Evolutionary conservation across 1,140 invertebrate genomes (phyloP).

Genomic region (Euwallacea fornicatus): DNA sequence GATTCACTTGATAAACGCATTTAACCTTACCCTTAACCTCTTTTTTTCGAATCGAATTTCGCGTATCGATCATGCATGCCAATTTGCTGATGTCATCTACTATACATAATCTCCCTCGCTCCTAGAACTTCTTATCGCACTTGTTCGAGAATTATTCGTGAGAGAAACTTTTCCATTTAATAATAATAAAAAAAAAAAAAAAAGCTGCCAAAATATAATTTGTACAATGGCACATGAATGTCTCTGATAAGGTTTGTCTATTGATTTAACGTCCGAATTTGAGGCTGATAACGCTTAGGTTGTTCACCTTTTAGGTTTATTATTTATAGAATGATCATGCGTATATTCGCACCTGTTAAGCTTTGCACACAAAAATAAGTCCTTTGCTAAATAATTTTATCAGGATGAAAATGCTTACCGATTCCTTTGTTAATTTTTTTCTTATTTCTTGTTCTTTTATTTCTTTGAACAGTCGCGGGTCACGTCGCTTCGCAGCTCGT

Average conservation of each 20-base stretch:
- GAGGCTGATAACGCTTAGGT: conserved; percentile 12
- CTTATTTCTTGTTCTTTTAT: conserved; percentile 8
- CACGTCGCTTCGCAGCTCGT: conserved; percentile 2
- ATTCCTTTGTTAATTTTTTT: conserved; percentile 21
- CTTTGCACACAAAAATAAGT: conserved; percentile 26
- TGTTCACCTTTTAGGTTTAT: conserved; percentile 17
- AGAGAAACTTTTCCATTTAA: no score
- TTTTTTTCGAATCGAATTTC: no score
- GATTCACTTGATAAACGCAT: conserved; percentile 2
- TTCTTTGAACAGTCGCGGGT: conserved; percentile 3
- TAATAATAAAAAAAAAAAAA: no score
- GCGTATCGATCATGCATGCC: no score
- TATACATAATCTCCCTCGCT: no score
- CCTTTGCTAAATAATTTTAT: conserved; percentile 33
- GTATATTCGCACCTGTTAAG: conserved; percentile 16
- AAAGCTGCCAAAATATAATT: no score
- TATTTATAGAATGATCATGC: conserved; percentile 23
- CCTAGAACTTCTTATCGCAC: no score
- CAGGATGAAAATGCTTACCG: conserved; percentile 4
- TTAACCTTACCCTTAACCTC: conserved; percentile 16
- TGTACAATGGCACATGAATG: no score
- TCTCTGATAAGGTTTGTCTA: no score
- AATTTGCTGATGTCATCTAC: no score
- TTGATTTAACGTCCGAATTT: no score
- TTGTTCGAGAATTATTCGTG: no score